Conservation (phyloP, 64 coral and sea anemone species). For the Anthopleura sola region DNA sequence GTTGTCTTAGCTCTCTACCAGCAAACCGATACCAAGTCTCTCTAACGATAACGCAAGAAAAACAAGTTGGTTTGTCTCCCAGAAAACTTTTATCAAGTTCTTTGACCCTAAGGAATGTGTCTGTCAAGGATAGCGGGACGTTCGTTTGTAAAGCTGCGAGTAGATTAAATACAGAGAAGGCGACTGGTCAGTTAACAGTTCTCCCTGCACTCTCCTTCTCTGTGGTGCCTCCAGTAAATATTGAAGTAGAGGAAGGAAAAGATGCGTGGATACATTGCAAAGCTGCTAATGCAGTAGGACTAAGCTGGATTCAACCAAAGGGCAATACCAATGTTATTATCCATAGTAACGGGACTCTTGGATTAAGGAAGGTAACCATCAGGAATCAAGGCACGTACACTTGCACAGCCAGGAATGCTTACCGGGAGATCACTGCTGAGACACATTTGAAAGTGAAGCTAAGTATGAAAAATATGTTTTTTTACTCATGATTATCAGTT, state of each 20-base stretch:
- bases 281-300: background rate
- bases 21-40: background rate
- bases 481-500: no score
- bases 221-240: background rate
- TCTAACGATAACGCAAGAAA: background rate
- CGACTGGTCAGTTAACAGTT: background rate
- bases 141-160: background rate
- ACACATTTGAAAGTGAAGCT: background rate
- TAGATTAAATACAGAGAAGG: background rate
- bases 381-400: background rate
- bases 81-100: background rate
- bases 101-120: background rate
- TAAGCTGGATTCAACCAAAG: background rate
- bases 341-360: background rate
- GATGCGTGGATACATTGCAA: background rate
- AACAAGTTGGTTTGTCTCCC: background rate
- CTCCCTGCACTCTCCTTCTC: background rate
- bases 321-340: background rate
- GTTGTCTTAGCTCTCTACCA: background rate
- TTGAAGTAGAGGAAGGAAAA: background rate
- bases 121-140: background rate
- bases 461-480: background rate
- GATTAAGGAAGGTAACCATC: background rate
- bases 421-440: background rate
- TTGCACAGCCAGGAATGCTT: background rate